Evolutionary conservation across 2,888 invertebrate genomes (phyloP).

Genomic region (Thereva nobilitata): DNA sequence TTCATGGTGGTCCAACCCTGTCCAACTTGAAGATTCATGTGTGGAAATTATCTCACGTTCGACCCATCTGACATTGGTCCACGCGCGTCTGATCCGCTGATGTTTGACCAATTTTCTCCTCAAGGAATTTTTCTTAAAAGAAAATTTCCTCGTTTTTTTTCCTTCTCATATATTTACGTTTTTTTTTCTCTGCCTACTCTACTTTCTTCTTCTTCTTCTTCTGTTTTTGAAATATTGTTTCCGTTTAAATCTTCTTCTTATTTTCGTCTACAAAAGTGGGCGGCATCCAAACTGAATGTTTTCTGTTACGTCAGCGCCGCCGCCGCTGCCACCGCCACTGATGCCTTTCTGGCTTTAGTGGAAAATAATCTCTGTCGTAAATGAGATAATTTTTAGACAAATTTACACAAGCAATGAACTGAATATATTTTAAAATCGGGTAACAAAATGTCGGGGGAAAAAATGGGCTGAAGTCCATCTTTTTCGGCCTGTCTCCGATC

Average conservation of each 20-base stretch:
- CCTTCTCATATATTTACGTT: background rate
- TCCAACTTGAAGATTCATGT: background rate
- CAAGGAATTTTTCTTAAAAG: conserved; percentile 12
- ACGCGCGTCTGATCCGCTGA: conserved; percentile 7
- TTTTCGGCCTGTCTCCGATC: too few species aligned
- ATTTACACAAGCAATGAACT: conserved; percentile 13
- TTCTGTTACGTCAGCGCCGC: too few species aligned
- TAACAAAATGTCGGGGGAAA: background rate
- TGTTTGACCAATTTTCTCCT: conserved; percentile 14
- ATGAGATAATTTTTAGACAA: conserved; percentile 23
- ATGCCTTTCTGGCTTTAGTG: background rate
- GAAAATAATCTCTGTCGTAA: conserved; percentile 15
- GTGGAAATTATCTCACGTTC: conserved; percentile 16
- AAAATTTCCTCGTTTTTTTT: conserved; percentile 14
- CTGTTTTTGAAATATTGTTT: background rate
- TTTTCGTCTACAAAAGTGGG: conserved; percentile 23
- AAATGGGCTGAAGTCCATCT: too few species aligned
- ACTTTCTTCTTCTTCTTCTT: conserved; percentile 6
- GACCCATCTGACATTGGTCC: conserved; percentile 23
- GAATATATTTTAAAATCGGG: conserved; percentile 12
- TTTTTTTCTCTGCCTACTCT: background rate
- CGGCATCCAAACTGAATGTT: background rate
- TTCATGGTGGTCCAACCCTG: too few species aligned
- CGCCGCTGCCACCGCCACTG: background rate
- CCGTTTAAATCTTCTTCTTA: background rate